Evolutionary conservation across 23 tunicate species (phyloP).

Genomic region (Pegea sp.): DNA sequence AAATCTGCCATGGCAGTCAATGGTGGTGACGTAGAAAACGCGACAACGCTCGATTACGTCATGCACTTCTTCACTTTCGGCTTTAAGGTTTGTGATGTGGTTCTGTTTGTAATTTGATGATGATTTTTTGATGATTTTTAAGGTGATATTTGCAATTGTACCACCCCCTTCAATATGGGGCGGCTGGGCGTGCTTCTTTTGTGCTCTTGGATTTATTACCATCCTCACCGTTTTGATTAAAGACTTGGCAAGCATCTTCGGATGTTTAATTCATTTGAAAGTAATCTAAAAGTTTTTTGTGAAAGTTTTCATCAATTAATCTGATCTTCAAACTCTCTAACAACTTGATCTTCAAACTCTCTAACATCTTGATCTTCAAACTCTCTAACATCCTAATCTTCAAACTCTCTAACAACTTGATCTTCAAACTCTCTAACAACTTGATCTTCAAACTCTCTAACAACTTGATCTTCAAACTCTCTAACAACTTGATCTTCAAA

Average conservation of each 20-base stretch:
- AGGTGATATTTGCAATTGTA: constrained; percentile 77
- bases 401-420: no score
- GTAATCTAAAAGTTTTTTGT: neutral
- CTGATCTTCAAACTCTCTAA: neutral
- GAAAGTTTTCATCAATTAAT: neutral
- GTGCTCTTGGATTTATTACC: constrained; percentile 44
- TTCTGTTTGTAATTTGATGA: neutral
- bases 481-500: no score
- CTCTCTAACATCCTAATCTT: no score
- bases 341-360: no score
- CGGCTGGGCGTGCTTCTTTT: constrained; percentile 82
- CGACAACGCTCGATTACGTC: constrained; percentile 76
- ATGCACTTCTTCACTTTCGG: constrained; percentile 95
- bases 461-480: no score
- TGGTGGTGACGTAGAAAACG: constrained; percentile 90
- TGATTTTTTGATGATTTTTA: constrained; percentile 1
- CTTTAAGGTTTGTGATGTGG: constrained; percentile 29
- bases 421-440: no score
- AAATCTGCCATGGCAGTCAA: constrained; percentile 85
- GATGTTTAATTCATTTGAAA: constrained; percentile 57
- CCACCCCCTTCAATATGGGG: constrained; percentile 85
- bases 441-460: no score
- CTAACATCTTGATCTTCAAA: no score
- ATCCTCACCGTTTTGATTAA: constrained; percentile 65
- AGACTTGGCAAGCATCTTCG: constrained; percentile 74